Base-by-base conservation (phyloP, 2,797 vertebrate species). In the Holocentrus rufus region DNA sequence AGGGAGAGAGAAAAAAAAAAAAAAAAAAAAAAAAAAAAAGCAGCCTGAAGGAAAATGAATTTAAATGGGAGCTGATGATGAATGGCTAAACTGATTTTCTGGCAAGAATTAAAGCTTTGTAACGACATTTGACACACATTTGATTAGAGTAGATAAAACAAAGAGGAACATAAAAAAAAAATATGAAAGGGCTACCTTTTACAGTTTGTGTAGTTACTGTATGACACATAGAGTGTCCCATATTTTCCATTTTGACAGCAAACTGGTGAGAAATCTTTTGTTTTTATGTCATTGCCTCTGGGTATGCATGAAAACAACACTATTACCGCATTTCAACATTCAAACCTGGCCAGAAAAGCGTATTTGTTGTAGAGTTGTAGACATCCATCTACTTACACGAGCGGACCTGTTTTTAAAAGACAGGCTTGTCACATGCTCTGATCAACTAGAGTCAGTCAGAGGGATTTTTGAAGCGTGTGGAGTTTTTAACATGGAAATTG, bases 401-500 rank as follows among this genome's bases (percentile, higher is more conserved):
- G 88, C 77, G 85, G 80, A 76, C 78, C 73, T 64, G 76, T n/a
- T 77, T 88, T 81, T 75, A 90, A 87, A 84, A 90, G 89, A 91
- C 90, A 88, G 77, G 67, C 89, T 80, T 89, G 92, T 92, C 91
- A 89, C 88, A 88, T 72, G 54, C 88, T 91, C 91, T 91, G 91
- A 94, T 92, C 91, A 89, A 80, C 82, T 75, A 84, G 80, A 86
- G 86, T 84, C 83, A 87, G 89, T 89, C 88, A 74, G 84, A 87
- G 80, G 89, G 90, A 93, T 91, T 92, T 93, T 82, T 89, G 86
- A 87, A 80, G 75, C 77, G 81, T 87, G 89, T 74, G 84, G 90
- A 91, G 89, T 94, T 95, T 94, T 94, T 93, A 94, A 94, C 92
- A 95, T 95, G 93, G 94, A 95, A 94, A 95, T 95, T 95, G 94